Base-by-base conservation (phyloP, 37 sponge, comb jelly and placozoan genomes). In the Aplysina aerophoba region DNA sequence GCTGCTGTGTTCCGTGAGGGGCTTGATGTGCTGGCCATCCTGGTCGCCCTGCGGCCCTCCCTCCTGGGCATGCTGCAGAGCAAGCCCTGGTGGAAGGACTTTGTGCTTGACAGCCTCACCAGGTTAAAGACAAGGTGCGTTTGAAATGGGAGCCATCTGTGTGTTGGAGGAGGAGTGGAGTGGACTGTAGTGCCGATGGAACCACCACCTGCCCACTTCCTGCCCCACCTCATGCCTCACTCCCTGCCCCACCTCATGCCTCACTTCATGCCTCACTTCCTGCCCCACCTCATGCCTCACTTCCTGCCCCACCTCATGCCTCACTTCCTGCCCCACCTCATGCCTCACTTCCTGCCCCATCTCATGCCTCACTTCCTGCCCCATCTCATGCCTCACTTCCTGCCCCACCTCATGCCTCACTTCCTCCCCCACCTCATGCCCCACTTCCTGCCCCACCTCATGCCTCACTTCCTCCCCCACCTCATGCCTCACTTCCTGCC, bases 71-170 rank as follows among this genome's bases (percentile, higher is more conserved):
- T 50, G 13, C 62, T 91, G 2, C 79, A 87, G 57, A 79, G 75
- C 56, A 83, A 79, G 24, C 68, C 78, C 8, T 83, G 81, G 55
- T 94, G 94, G 94, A 86, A 86, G 59, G 63, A 54, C 54, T 94
- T 91, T 75, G 81, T 94, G 20, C 80, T 74, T 28, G 94, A 94
- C 73, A 64, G 87, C 14, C 69, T 94, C 25, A 33, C 90, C 12
- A 67, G 85, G 50, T 84, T 78, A n/a, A 91, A 80, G 81, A 94
- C 88, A 81, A 91, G 94, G 94, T 90, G 2, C 5, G 63, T 57
- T 22, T 21, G 21, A n/a, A 8, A 11, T 3, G 3, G 8, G 50
- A 44, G 50, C 6, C 3, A 44, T 3, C 8, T 11, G 50, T 44
- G 50, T 44, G 50, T 44, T 3, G 50, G n/a, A n/a, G 50, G 50